Evolutionary conservation across 64 coral and sea anemone genomes (phyloP).

Genomic region (Stichodactyla helianthus): DNA sequence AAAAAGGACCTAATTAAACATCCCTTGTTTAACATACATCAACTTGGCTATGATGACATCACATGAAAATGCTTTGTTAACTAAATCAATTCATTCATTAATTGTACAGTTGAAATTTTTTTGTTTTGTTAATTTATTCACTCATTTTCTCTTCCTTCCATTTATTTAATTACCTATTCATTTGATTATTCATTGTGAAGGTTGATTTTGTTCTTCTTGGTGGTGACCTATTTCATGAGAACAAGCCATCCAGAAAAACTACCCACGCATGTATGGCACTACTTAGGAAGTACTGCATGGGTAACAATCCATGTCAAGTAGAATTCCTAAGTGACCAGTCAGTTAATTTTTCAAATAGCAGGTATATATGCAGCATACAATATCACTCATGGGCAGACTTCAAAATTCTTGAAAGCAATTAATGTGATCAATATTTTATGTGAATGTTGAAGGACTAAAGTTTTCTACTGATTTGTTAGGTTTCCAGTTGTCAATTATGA

Average conservation of each 20-base stretch:
- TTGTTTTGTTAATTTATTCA: neutral
- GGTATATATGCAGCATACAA: constrained; percentile 38
- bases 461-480: constrained; percentile 20
- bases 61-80: too few species aligned
- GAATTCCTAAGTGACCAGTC: constrained; percentile 99
- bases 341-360: constrained; percentile 83
- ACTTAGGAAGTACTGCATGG: constrained; percentile 95
- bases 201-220: constrained; percentile 98
- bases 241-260: constrained; percentile 94
- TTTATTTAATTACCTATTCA: neutral
- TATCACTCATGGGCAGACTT: neutral
- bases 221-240: constrained; percentile 97
- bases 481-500: constrained; percentile 97
- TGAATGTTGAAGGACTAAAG: neutral
- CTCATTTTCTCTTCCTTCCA: neutral
- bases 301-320: constrained; percentile 66
- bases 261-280: constrained; percentile 75
- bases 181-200: constrained; percentile 18
- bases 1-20: too few species aligned
- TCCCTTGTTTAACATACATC: too few species aligned
- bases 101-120: neutral
- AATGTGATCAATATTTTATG: neutral
- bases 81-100: too few species aligned
- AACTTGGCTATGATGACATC: too few species aligned
- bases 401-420: neutral